Percentiles rank a stretch among this genome's conserved stretches.
These are phyloP conservation scores for Drosophila sp. DNA, from an alignment of 1,140 invertebrate genomes.

Conservation along the genomic window DNA sequence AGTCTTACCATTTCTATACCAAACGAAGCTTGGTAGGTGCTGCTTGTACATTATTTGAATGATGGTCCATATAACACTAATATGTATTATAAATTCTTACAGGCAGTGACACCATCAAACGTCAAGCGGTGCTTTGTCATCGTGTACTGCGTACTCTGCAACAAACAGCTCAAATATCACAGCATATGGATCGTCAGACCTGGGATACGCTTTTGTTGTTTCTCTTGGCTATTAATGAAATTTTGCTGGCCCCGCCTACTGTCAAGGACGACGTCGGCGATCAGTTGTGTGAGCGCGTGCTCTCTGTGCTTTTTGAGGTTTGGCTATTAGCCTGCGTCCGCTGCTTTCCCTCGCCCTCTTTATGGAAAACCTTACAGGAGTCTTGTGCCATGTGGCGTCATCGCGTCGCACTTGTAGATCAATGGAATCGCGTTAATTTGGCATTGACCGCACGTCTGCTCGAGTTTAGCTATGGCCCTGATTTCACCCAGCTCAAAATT, in stretches of 20 bases:
- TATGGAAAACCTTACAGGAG: conserved; percentile 98
- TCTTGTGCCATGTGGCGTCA: conserved; percentile 97
- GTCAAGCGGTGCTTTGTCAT: conserved; percentile 97
- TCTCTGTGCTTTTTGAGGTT: conserved; percentile 97
- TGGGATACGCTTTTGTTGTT: conserved; percentile 96
- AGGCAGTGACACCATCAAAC: conserved; percentile 95
- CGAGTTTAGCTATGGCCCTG: conserved; percentile 94
- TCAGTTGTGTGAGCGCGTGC: conserved; percentile 96
- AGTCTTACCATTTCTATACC: conserved; percentile 95
- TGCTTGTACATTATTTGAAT: conserved; percentile 10
- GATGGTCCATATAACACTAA: background rate
- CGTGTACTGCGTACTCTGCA: conserved; percentile 95
- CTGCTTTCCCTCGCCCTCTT: conserved; percentile 94
- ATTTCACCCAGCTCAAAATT: conserved; percentile 94
- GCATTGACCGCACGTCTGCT: conserved; percentile 93
- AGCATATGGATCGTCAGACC: conserved; percentile 92
- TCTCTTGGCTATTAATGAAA: conserved; percentile 96
- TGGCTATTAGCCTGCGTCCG: conserved; percentile 96
- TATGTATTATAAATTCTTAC: conserved; percentile 46
- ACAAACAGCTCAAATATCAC: conserved; percentile 92
- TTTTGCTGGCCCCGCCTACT: conserved; percentile 95
- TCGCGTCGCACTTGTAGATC: conserved; percentile 94
- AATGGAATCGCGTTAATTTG: conserved; percentile 97
- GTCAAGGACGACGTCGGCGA: conserved; percentile 97
- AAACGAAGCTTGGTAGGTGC: conserved; percentile 92